Evolutionary conservation across 2,888 invertebrate genomes (phyloP).

Genomic region (Argyra leucocephala): DNA sequence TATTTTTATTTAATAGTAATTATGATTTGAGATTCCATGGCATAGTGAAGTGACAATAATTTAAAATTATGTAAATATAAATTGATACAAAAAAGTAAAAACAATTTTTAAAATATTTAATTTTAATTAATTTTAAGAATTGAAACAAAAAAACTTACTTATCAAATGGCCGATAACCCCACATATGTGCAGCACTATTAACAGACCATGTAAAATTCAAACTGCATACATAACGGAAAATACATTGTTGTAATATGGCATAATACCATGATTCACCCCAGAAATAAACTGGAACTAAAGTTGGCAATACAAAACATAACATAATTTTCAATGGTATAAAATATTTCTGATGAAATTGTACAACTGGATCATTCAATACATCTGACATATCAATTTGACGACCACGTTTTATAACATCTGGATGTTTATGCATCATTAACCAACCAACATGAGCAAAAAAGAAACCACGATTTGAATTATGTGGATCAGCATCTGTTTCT

Average conservation of each 20-base stretch:
- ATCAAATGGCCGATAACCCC: conserved; percentile 65
- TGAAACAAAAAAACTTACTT: conserved; percentile 43
- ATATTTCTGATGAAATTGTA: conserved; percentile 66
- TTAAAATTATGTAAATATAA: too few species aligned
- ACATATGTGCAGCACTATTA: conserved; percentile 77
- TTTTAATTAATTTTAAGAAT: neutral
- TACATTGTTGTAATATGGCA: conserved; percentile 56
- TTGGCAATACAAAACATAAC: conserved; percentile 64
- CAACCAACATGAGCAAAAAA: conserved; percentile 90
- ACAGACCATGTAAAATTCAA: conserved; percentile 85
- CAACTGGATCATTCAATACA: conserved; percentile 63
- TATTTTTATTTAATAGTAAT: too few species aligned
- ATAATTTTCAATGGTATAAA: conserved; percentile 57
- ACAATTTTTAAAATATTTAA: conserved; percentile 5
- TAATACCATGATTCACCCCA: conserved; percentile 63
- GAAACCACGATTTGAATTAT: conserved; percentile 72
- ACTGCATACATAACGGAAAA: conserved; percentile 61
- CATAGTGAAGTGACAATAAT: too few species aligned
- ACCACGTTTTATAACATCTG: conserved; percentile 69
- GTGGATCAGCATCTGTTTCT: conserved; percentile 75
- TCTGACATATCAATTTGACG: conserved; percentile 74
- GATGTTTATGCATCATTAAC: conserved; percentile 83
- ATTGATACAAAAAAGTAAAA: conserved; percentile 10
- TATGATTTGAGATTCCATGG: too few species aligned
- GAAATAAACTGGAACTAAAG: conserved; percentile 54